These are phyloP conservation scores for Agelaius phoeniceus DNA, from an alignment of 2,113 vertebrate genomes.

Conservation along the genomic window DNA sequence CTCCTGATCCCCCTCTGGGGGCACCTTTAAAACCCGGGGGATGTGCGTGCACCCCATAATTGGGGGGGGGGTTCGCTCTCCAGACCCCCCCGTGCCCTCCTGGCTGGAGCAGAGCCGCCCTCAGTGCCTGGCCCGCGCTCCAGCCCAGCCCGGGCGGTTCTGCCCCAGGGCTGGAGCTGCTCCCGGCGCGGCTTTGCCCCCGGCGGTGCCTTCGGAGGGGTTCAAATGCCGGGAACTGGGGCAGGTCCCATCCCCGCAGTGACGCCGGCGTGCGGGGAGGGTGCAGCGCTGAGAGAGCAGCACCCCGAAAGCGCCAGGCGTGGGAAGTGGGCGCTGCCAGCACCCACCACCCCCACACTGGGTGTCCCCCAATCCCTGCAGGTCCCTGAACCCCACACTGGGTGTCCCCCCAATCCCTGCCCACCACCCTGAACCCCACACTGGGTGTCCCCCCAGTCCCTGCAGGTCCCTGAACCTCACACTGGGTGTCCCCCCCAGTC, in stretches of 20 bases:
- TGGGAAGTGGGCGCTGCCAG: not conserved
- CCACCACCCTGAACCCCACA: not conserved
- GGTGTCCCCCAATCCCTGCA: accelerated
- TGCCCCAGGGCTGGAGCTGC: accelerated
- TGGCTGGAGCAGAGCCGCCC: accelerated
- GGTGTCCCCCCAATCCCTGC: not conserved
- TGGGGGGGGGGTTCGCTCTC: accelerated
- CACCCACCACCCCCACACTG: accelerated
- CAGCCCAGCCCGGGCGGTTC: not conserved
- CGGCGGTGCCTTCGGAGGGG: not conserved
- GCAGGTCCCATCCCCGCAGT: not conserved
- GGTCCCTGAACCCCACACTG: not conserved
- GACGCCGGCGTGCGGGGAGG: not conserved
- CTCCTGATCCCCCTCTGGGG: not conserved
- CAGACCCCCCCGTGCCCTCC: accelerated
- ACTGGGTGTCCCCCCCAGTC: no score
- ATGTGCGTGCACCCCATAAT: accelerated
- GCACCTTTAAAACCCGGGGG: not conserved
- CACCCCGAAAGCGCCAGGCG: accelerated
- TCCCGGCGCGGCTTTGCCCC: accelerated
- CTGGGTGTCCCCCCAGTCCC: not conserved
- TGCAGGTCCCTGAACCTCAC: not conserved
- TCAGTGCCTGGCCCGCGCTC: not conserved
- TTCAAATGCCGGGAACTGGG: accelerated
- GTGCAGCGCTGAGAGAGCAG: accelerated